Conservation (phyloP, 2,888 invertebrate genomes). For the Helobdella robusta region DNA sequence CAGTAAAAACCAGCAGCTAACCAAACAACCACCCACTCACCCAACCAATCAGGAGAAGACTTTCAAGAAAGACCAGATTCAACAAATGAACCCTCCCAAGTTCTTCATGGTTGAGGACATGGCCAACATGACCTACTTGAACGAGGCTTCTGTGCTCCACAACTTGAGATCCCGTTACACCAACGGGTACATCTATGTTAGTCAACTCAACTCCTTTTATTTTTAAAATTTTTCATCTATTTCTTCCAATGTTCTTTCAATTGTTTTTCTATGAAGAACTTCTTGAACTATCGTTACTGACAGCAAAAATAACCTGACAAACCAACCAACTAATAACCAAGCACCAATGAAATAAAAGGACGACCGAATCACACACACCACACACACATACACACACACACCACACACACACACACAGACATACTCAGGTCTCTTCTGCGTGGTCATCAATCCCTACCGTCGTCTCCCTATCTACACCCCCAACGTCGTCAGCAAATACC, state of each 20-base stretch:
- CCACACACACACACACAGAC: no score
- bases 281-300: background rate
- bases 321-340: background rate
- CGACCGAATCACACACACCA: no score
- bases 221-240: background rate
- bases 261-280: background rate
- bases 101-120: slow-evolving; percentile 48
- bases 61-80: slow-evolving; percentile 56
- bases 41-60: slow-evolving; percentile 66
- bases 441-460: slow-evolving; percentile 99
- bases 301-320: background rate
- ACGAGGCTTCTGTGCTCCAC: slow-evolving; percentile 47
- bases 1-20: background rate
- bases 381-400: no score
- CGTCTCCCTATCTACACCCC: slow-evolving; percentile 96
- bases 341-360: background rate
- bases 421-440: slow-evolving; percentile 99
- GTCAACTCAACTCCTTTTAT: slow-evolving; percentile 28
- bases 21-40: background rate
- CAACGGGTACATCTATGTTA: slow-evolving; percentile 46
- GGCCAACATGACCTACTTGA: slow-evolving; percentile 49
- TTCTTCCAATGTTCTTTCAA: background rate
- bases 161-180: slow-evolving; percentile 45
- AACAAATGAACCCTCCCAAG: slow-evolving; percentile 49
- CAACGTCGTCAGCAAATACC: slow-evolving; percentile 92